phyloP scores from a whole-genome alignment of 2,113 vertebrate genomes.

The Passer domesticus region DNA sequence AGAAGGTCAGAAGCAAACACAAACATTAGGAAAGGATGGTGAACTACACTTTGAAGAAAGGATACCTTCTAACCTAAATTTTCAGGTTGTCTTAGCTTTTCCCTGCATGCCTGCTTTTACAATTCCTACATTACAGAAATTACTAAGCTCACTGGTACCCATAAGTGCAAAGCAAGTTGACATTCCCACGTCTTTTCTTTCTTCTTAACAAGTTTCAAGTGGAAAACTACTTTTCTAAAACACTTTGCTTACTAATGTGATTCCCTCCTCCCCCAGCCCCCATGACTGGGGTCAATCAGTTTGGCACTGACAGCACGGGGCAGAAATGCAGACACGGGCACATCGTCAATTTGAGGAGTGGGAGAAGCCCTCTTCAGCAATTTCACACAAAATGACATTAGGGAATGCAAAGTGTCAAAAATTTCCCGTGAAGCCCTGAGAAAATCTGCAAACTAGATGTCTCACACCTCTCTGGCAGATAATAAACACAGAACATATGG shows the following conservation, averaged over 20 bases:
- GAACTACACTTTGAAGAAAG: background rate
- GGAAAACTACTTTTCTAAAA: constrained; percentile 21
- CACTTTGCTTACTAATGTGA: background rate
- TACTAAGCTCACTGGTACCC: background rate
- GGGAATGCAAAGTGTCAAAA: constrained; percentile 23
- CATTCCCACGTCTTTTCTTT: background rate
- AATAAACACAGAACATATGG: constrained; percentile 47
- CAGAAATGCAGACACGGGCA: constrained; percentile 24
- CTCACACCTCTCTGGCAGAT: constrained; percentile 43
- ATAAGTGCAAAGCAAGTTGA: background rate
- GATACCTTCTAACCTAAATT: background rate
- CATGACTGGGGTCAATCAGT: background rate
- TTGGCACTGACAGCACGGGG: constrained; percentile 11
- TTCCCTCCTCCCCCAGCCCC: background rate
- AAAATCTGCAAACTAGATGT: constrained; percentile 53
- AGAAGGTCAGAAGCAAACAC: background rate
- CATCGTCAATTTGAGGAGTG: background rate
- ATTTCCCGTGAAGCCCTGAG: background rate
- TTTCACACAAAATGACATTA: constrained; percentile 54
- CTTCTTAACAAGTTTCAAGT: background rate
- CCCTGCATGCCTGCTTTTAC: background rate
- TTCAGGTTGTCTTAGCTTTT: background rate
- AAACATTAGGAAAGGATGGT: background rate
- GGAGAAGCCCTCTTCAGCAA: constrained; percentile 16
- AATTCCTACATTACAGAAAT: background rate